Base-by-base conservation (phyloP, 1,140 invertebrate species). In the Procambarus clarkii region DNA sequence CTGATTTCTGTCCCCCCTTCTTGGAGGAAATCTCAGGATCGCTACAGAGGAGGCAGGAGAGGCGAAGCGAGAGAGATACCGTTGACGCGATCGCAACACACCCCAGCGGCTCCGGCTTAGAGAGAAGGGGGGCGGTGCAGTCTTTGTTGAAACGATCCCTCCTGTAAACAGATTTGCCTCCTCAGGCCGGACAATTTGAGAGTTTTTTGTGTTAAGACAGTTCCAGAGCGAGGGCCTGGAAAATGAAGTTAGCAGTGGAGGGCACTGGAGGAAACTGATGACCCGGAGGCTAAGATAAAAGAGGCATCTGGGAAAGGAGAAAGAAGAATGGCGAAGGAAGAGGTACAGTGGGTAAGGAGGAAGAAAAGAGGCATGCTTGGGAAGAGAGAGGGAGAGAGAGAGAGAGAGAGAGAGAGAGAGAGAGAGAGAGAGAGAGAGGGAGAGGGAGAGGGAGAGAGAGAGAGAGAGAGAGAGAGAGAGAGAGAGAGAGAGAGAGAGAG, bases 131-230 rank as follows among this genome's bases (percentile, higher is more conserved):
- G 45, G 48, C 79, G n/a, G 18, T n/a, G 48, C 48, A 58, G n/a
- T 74, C 84, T 86, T 58, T 86, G 85, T 86, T 48, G 54, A 50
- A 45, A 34, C 50, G 85, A 86, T 86, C 71, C 84, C 50, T 86
- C 84, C 76, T 86, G 85, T 86, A 86, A 86, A 86, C 85, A 86
- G 74, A 86, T 86, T 77, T 78, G 24, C 71, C 54, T 77, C 74
- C 85, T 54, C 48, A 60, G 50, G 74, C 34, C 50, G 74, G 76
- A 64, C 85, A 86, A 78, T 77, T 86, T 86, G 74, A 54, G 76
- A 58, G 34, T 78, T 86, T 77, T 54, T 81, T 86, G 74, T 86
- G 50, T 86, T 60, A 86, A 71, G 48, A 86, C 74, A 77, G 50
- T 78, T 76, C 64, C 60, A 60, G 76, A 58, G n/a, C 18, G 9